Evolutionary conservation across 2,797 vertebrate species (phyloP).

Genomic region (Sarcophilus harrisii): DNA sequence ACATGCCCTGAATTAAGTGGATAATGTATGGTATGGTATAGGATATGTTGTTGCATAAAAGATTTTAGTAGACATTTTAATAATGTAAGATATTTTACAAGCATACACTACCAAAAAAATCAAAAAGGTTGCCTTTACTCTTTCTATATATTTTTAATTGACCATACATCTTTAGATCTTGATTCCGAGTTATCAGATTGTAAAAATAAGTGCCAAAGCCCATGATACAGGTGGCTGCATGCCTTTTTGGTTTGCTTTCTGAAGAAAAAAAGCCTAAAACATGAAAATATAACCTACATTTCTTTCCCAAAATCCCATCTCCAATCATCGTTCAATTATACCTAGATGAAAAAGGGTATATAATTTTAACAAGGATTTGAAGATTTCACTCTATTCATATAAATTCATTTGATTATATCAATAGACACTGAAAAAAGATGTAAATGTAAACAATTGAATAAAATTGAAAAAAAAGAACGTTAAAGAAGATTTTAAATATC

Average conservation of each 20-base stretch:
- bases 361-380: slow-evolving; percentile 60
- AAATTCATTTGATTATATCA: slow-evolving; percentile 38
- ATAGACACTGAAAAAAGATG: slow-evolving; percentile 63
- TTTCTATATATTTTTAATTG: slow-evolving; percentile 30
- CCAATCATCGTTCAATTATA: background rate
- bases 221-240: slow-evolving; percentile 24
- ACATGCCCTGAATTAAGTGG: slow-evolving; percentile 16
- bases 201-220: slow-evolving; percentile 7
- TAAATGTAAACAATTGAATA: slow-evolving; percentile 65
- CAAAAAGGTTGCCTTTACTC: background rate
- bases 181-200: slow-evolving; percentile 8
- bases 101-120: background rate
- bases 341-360: slow-evolving; percentile 17
- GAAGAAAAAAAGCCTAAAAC: slow-evolving; percentile 25
- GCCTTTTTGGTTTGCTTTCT: slow-evolving; percentile 5
- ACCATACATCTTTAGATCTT: background rate
- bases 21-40: background rate
- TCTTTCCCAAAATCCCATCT: slow-evolving; percentile 9
- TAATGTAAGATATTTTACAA: background rate
- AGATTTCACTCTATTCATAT: slow-evolving; percentile 61
- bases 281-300: slow-evolving; percentile 10
- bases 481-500: slow-evolving; percentile 71
- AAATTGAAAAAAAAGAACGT: too few relatives aligned
- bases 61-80: slow-evolving; percentile 18
- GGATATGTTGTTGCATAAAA: slow-evolving; percentile 10